Conservation (phyloP, 2,888 invertebrate genomes). For the Tachina grossa region DNA sequence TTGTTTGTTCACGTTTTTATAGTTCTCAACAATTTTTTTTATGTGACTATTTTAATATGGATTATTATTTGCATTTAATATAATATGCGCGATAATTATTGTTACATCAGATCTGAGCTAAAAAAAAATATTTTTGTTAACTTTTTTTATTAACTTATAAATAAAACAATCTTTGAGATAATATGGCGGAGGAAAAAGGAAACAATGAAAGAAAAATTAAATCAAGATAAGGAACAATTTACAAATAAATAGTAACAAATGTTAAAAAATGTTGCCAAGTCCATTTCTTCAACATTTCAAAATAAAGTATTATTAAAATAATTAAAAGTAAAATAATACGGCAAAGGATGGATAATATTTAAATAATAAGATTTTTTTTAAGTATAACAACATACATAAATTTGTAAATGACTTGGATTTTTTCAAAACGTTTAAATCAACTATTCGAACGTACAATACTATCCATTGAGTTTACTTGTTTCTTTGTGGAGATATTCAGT, state of each 20-base stretch:
- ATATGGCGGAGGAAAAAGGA: conserved; percentile 37
- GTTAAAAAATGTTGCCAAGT: conserved; percentile 18
- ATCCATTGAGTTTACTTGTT: conserved; percentile 58
- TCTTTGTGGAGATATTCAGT: conserved; percentile 22
- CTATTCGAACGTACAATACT: conserved; percentile 73
- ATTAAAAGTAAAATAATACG: conserved; percentile 67
- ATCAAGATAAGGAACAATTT: conserved; percentile 38
- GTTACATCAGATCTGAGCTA: conserved; percentile 54
- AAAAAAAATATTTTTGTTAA: conserved; percentile 33
- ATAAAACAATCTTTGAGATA: conserved; percentile 52
- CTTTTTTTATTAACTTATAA: conserved; percentile 39
- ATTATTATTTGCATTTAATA: conserved; percentile 42
- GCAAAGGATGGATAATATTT: conserved; percentile 60
- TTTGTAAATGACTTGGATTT: conserved; percentile 42
- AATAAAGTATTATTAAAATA: conserved; percentile 59
- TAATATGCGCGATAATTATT: conserved; percentile 58
- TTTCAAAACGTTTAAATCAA: conserved; percentile 42
- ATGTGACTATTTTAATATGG: conserved; percentile 58
- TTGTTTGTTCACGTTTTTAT: conserved; percentile 41
- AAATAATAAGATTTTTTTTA: conserved; percentile 28
- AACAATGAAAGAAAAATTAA: conserved; percentile 8
- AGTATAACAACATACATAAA: conserved; percentile 20
- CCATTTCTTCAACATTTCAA: conserved; percentile 38
- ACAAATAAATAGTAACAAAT: conserved; percentile 47
- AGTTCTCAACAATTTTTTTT: conserved; percentile 55